These are phyloP conservation scores for Cecidostiba fungosa DNA, from an alignment of 2,888 invertebrate genomes.

Conservation along the genomic window DNA sequence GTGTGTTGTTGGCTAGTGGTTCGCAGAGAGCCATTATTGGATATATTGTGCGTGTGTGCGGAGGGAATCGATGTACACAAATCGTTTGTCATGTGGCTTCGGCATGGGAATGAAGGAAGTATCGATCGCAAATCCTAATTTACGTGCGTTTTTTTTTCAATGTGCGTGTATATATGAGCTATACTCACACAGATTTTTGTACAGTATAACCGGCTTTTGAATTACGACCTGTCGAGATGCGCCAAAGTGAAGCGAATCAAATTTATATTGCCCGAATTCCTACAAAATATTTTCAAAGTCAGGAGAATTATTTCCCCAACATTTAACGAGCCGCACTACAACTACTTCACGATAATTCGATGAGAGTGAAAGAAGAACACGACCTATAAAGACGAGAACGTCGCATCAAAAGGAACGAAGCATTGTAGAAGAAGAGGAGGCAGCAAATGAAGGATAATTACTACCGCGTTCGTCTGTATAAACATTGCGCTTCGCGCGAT, in stretches of 20 bases:
- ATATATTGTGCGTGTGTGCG: not conserved
- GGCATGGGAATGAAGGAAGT: conserved; percentile 5
- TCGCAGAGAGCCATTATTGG: conserved; percentile 30
- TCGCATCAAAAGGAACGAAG: not conserved
- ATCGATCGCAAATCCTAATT: conserved; percentile 50
- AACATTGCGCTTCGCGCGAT: conserved; percentile 60
- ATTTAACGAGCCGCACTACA: conserved; percentile 41
- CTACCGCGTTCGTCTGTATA: conserved; percentile 58
- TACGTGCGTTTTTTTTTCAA: conserved; percentile 44
- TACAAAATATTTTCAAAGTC: too few relatives aligned
- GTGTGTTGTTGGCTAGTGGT: not conserved
- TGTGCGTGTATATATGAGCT: conserved; percentile 41
- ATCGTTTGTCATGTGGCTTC: conserved; percentile 56
- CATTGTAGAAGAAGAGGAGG: conserved; percentile 44
- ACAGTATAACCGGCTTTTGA: not conserved
- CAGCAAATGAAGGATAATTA: conserved; percentile 69
- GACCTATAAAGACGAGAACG: conserved; percentile 28
- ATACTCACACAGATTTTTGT: conserved; percentile 46
- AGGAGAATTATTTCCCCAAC: not conserved
- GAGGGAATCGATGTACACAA: conserved; percentile 50
- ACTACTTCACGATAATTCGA: too few relatives aligned
- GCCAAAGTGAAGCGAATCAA: not conserved
- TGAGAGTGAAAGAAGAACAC: conserved; percentile 33
- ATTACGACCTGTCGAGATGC: not conserved
- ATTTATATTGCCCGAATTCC: not conserved